Base-by-base conservation (phyloP, 2,113 vertebrate genomes). In the Brachyistius frenatus region DNA sequence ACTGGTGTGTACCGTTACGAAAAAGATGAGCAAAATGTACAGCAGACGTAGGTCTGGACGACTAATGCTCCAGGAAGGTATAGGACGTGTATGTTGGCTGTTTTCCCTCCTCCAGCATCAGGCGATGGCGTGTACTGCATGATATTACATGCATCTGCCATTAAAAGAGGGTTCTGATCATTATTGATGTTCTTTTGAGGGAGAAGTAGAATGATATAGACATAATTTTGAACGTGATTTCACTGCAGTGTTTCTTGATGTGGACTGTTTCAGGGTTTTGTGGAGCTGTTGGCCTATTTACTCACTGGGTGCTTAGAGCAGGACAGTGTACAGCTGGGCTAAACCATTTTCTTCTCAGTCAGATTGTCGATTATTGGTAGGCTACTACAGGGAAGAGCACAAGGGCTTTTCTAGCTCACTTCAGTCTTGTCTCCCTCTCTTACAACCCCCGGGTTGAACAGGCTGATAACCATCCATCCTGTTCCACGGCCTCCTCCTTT, bases 251-350 rank as follows among this genome's bases (percentile, higher is more conserved):
- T 31, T 68, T 71, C 66, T 54, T 70, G 14, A 58, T 41, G 55
- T 60, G 47, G 70, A 36, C 74, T 80, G 37, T 86, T 71, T 80
- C 41, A 66, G 77, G 73, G 57, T 47, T 73, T 61, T 31, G 8
- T 80, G 70, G 63, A 55, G 64, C 61, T 64, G 6, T 74, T 79
- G 82, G 88, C 86, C 89, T 89, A 78, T 91, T 92, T 89, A 85
- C 67, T 77, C 46, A 7, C 10, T 63, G 61, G 69, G 72, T 73
- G 79, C 81, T 68, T 36, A 62, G 73, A 85, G 78, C 80, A 83
- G 83, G 84, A 73, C 83, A 68, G 76, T 58, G 76, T 69, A 79
- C 83, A 80, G 72, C 80, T 71, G 83, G 84, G 75, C 79, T 80
- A 52, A 87, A 89, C 84, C 89, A 88, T 87, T 84, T 77, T 35